Evolutionary conservation across 2,113 vertebrate species (phyloP).

Genomic region (Perca flavescens): DNA sequence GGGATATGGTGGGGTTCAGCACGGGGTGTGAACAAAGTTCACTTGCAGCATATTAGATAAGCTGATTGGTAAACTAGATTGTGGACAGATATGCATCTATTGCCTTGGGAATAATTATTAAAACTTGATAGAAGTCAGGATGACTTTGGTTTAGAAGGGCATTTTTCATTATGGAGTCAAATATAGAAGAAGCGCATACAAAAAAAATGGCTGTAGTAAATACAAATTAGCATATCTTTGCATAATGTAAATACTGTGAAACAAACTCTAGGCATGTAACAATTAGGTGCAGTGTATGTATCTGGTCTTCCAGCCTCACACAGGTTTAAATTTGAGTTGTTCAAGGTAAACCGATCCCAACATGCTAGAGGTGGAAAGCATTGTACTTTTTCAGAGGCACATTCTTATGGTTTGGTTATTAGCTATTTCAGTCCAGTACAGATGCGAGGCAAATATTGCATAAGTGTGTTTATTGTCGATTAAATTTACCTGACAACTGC

Average conservation of each 20-base stretch:
- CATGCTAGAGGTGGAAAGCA: background rate
- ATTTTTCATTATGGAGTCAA: conserved; percentile 26
- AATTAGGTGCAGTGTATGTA: background rate
- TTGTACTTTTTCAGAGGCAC: background rate
- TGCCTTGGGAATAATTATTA: conserved; percentile 61
- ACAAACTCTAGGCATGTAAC: conserved; percentile 19
- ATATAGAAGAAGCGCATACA: conserved; percentile 11
- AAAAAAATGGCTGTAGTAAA: no score
- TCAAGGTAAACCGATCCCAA: background rate
- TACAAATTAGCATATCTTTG: conserved; percentile 5
- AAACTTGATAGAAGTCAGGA: conserved; percentile 61
- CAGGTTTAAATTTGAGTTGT: background rate
- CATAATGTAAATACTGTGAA: conserved; percentile 27
- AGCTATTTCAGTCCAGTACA: background rate
- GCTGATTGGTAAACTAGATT: conserved; percentile 73
- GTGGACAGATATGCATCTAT: conserved; percentile 71
- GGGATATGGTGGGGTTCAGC: conserved; percentile 40
- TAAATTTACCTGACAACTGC: background rate
- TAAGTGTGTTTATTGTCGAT: background rate
- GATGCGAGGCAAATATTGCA: no score
- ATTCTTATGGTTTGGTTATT: background rate
- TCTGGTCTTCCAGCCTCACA: background rate
- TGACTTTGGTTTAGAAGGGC: conserved; percentile 42
- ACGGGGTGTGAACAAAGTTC: conserved; percentile 68
- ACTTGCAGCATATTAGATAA: conserved; percentile 68